Base-by-base conservation (phyloP, 2,888 invertebrate species). In the Diaperis boleti region DNA sequence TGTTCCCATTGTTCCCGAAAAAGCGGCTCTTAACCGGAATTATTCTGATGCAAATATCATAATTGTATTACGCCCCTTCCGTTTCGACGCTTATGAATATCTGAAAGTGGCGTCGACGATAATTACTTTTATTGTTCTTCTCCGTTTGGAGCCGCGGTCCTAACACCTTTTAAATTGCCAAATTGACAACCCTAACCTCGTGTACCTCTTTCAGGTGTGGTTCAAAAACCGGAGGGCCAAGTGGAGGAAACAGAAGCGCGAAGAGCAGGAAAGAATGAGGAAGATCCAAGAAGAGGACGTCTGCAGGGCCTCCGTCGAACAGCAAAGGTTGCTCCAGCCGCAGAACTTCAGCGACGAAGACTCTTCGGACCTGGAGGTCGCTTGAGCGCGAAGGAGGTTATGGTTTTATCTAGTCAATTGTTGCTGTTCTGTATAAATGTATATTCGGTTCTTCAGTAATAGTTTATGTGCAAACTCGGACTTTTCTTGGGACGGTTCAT, bases 221-320 rank as follows among this genome's bases (percentile, higher is more conserved):
- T 96, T 96, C 83, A 96, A 96, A 83, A 96, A 96, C 81, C 88
- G 96, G 13, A 87, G 96, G 31, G 96, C 96, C 71, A 97, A 96
- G 84, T 96, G 96, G 96, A 88, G 96, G 71, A 96, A 96, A 78
- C 95, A 95, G 80, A 96, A 96, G 80, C 88, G 96, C 1, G 96
- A 92, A 79, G 90, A 92, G 79, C 90, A 93, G 81, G 92, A 93
- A 81, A 83, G 93, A 62, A 83, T 93, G 71, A 86, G 94, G 62
- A 92, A 93, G 81, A 80, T 94, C 65, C 93, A 93, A 78, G 90
- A 94, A 80, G 94, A 94, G 79, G 87, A 92, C 66, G 78, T 71
- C 6, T 74, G 72, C 35, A 57, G 66, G 33, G 50, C 22, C 18
- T 22, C 22, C 20, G 47, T 37, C 18, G 61, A 67, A 52, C 64